Evolutionary conservation across 2,113 vertebrate genomes (phyloP).

Genomic region (Geococcyx californianus): DNA sequence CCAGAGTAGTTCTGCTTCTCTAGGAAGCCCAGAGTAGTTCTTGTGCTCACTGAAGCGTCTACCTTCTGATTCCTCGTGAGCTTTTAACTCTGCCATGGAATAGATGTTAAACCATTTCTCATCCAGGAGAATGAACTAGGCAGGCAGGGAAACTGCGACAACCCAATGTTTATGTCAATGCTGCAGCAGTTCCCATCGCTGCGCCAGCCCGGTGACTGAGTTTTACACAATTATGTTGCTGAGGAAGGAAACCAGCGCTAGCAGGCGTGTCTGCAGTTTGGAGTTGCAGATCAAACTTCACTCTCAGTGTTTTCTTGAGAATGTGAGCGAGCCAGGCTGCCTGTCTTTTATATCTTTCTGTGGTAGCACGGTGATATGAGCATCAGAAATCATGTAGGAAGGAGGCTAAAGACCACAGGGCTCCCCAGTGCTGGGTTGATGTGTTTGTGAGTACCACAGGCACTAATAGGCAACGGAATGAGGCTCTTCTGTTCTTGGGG

Average conservation of each 20-base stretch:
- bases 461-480: neutral
- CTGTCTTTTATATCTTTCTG: neutral
- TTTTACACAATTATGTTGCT: neutral
- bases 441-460: neutral
- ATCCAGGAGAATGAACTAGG: neutral
- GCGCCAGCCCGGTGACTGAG: neutral
- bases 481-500: neutral
- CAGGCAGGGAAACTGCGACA: neutral
- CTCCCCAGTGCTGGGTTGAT: neutral
- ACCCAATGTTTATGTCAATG: neutral
- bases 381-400: neutral
- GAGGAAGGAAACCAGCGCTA: neutral
- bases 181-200: neutral
- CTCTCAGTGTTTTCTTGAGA: rapidly evolving
- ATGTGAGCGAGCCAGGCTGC: neutral
- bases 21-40: neutral
- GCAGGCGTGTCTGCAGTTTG: neutral
- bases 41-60: neutral
- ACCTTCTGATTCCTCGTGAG: neutral
- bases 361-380: rapidly evolving
- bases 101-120: neutral
- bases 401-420: neutral
- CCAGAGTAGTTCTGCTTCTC: neutral
- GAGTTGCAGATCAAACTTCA: neutral
- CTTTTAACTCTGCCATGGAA: neutral